phyloP scores from a whole-genome alignment of 1,140 invertebrate species.

The Drosophila auraria region DNA sequence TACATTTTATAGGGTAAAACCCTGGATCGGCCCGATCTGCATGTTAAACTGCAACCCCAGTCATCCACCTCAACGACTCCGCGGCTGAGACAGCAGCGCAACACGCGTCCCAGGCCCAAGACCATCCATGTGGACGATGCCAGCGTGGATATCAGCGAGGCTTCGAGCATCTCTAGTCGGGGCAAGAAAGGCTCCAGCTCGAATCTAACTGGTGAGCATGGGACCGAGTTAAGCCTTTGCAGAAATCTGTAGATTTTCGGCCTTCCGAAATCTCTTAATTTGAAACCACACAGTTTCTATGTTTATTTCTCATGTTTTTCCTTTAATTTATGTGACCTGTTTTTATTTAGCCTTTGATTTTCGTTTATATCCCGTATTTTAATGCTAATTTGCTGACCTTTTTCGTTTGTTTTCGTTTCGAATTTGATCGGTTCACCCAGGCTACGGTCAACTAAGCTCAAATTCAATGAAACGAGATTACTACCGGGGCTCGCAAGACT shows the following conservation, averaged over 20 bases:
- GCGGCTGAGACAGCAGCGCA: conserved; percentile 87
- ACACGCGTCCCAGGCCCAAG: conserved; percentile 90
- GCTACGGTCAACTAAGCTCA: conserved; percentile 85
- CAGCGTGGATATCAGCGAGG: conserved; percentile 90
- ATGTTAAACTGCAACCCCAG: conserved; percentile 85
- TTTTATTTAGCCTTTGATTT: conserved; percentile 35
- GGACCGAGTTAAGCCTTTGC: background rate
- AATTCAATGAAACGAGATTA: conserved; percentile 93
- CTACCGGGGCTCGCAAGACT: conserved; percentile 94
- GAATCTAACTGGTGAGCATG: conserved; percentile 90
- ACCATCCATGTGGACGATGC: conserved; percentile 94
- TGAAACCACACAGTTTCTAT: conserved; percentile 4
- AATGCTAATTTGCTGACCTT: conserved; percentile 58
- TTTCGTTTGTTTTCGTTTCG: conserved; percentile 79
- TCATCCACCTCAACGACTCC: conserved; percentile 85
- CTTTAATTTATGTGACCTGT: conserved; percentile 33
- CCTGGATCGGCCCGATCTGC: conserved; percentile 89
- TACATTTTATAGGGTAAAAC: conserved; percentile 88
- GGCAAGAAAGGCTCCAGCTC: conserved; percentile 93
- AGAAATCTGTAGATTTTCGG: conserved; percentile 18
- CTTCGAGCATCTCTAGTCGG: conserved; percentile 89
- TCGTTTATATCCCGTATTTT: conserved; percentile 12
- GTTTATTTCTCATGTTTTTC: conserved; percentile 56
- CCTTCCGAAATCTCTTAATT: conserved; percentile 21
- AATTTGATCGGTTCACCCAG: conserved; percentile 69